phyloP scores from a whole-genome alignment of 2,113 vertebrate species.

The Eretmochelys imbricata region DNA sequence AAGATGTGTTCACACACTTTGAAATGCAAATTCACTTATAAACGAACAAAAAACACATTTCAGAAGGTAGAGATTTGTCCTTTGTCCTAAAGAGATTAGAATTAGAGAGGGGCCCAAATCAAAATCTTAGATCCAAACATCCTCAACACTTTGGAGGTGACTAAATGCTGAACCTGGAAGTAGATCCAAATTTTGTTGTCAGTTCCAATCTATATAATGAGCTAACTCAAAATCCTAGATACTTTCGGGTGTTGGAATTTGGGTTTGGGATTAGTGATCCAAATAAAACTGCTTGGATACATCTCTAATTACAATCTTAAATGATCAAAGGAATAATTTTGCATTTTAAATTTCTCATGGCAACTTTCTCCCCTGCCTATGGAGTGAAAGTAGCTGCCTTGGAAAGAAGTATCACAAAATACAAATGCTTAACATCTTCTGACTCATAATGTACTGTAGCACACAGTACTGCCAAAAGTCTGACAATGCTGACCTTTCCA shows the following conservation, averaged over 20 bases:
- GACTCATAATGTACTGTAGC: neutral
- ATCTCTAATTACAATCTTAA: neutral
- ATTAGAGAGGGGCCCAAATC: neutral
- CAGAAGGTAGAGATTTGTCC: neutral
- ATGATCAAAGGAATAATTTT: neutral
- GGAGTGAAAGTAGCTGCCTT: slow-evolving; percentile 19
- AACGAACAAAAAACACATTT: neutral
- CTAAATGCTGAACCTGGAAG: neutral
- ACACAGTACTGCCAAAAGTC: neutral
- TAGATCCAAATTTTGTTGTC: neutral
- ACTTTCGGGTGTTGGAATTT: neutral
- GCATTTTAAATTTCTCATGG: slow-evolving; percentile 14
- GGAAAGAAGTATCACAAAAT: neutral
- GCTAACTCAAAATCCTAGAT: neutral
- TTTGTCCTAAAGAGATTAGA: neutral
- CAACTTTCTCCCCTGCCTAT: slow-evolving; percentile 51
- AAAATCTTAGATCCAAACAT: neutral
- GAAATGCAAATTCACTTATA: neutral
- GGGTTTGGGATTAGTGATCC: neutral
- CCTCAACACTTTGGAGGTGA: neutral
- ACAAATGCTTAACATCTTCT: slow-evolving; percentile 8
- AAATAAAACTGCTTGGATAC: neutral
- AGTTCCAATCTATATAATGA: neutral
- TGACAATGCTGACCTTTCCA: slow-evolving; percentile 24
- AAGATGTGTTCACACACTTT: neutral